These are phyloP conservation scores for Chironomus tepperi DNA, from an alignment of 1,140 invertebrate genomes.

Conservation along the genomic window DNA sequence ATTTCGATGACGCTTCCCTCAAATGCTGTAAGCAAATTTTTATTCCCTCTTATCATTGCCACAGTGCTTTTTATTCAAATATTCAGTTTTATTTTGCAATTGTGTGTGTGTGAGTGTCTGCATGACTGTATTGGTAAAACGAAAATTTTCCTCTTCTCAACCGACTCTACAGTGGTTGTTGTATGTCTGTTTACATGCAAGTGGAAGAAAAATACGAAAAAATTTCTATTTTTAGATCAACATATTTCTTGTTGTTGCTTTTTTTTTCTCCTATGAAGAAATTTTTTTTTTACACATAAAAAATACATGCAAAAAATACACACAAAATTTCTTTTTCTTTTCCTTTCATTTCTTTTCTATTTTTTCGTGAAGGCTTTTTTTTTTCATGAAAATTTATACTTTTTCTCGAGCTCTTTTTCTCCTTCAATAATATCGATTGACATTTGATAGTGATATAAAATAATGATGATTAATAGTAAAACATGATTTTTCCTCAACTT, in stretches of 20 bases:
- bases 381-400: neutral
- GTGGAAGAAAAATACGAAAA: neutral
- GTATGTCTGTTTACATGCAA: conserved; percentile 10
- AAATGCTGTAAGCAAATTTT: neutral
- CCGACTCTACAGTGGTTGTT: neutral
- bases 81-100: neutral
- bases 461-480: neutral
- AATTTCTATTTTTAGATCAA: conserved; percentile 22
- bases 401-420: neutral
- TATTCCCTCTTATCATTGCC: neutral
- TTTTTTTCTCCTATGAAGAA: neutral
- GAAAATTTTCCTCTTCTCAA: neutral
- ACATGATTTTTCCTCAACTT: neutral
- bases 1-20: neutral
- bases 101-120: neutral
- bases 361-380: neutral
- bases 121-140: neutral
- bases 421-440: neutral
- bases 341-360: too few relatives aligned
- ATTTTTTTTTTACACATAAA: too few relatives aligned
- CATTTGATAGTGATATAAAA: neutral
- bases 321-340: neutral
- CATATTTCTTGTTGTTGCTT: conserved; percentile 19
- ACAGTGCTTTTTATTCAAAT: neutral
- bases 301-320: neutral